Conservation (phyloP, 2,888 invertebrate genomes). For the Perizoma affinitatum region DNA sequence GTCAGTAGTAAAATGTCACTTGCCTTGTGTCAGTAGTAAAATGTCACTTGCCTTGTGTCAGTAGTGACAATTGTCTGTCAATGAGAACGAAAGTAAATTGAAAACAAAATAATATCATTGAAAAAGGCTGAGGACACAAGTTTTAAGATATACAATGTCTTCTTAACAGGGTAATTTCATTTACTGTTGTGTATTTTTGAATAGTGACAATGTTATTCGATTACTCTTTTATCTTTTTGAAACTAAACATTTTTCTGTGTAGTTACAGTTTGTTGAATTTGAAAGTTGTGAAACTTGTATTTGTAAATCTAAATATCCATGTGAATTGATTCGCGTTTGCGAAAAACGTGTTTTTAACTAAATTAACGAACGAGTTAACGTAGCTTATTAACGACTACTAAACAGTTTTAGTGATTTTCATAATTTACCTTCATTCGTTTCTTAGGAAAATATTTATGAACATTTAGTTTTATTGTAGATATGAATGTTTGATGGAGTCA, state of each 20-base stretch:
- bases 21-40: no score
- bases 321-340: constrained; percentile 41
- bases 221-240: constrained; percentile 57
- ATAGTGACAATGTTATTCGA: constrained; percentile 50
- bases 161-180: constrained; percentile 81
- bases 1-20: no score
- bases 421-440: constrained; percentile 13
- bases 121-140: constrained; percentile 82
- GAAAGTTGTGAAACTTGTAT: constrained; percentile 16
- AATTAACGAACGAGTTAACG: constrained; percentile 26
- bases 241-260: constrained; percentile 51
- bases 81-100: constrained; percentile 46
- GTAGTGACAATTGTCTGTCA: constrained; percentile 54
- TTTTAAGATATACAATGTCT: constrained; percentile 83
- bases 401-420: constrained; percentile 27
- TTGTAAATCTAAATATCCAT: constrained; percentile 26
- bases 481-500: constrained; percentile 62
- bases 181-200: constrained; percentile 77
- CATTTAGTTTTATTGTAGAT: constrained; percentile 39
- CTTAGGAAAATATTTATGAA: constrained; percentile 25
- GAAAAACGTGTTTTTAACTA: no score
- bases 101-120: constrained; percentile 77
- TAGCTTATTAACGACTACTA: constrained; percentile 39
- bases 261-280: constrained; percentile 35
- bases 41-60: constrained; percentile 7